Evolutionary conservation across 2,113 vertebrate genomes (phyloP).

Genomic region (Eleginops maclovinus): DNA sequence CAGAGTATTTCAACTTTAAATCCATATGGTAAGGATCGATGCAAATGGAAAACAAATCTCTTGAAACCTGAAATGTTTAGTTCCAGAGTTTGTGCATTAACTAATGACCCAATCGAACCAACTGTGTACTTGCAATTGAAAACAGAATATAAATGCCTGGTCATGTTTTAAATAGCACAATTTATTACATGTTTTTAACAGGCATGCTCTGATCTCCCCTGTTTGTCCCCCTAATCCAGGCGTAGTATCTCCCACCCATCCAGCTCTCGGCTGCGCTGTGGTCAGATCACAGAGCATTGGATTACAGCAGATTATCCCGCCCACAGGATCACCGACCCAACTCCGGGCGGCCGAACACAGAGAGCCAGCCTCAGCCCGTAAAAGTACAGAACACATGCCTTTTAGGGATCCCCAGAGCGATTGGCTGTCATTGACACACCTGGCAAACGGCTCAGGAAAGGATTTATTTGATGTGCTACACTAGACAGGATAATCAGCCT

Average conservation of each 20-base stretch:
- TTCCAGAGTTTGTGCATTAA: too few relatives aligned
- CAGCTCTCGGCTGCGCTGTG: slow-evolving; percentile 38
- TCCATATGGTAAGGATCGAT: background rate
- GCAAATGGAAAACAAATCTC: background rate
- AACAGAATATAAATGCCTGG: background rate
- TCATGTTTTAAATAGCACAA: background rate
- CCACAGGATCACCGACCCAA: slow-evolving; percentile 58
- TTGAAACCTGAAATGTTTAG: background rate
- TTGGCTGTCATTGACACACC: slow-evolving; percentile 54
- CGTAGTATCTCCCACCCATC: slow-evolving; percentile 36
- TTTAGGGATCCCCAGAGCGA: slow-evolving; percentile 64
- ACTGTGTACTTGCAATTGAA: background rate
- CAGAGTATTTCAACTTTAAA: background rate
- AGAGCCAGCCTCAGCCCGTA: slow-evolving; percentile 36
- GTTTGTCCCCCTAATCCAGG: background rate
- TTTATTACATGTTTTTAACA: background rate
- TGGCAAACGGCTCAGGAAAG: slow-evolving; percentile 60
- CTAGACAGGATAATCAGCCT: slow-evolving; percentile 55
- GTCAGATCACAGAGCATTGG: slow-evolving; percentile 73
- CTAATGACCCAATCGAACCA: too few relatives aligned
- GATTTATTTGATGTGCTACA: slow-evolving; percentile 65
- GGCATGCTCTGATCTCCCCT: background rate
- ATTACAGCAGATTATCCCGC: slow-evolving; percentile 82
- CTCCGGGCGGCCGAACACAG: slow-evolving; percentile 45
- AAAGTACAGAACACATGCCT: slow-evolving; percentile 57